A percentile compares a stretch with the other conserved stretches of the same genome.
Evolutionary conservation across 2,888 invertebrate genomes (phyloP).

Genomic region (Eilema depressum): DNA sequence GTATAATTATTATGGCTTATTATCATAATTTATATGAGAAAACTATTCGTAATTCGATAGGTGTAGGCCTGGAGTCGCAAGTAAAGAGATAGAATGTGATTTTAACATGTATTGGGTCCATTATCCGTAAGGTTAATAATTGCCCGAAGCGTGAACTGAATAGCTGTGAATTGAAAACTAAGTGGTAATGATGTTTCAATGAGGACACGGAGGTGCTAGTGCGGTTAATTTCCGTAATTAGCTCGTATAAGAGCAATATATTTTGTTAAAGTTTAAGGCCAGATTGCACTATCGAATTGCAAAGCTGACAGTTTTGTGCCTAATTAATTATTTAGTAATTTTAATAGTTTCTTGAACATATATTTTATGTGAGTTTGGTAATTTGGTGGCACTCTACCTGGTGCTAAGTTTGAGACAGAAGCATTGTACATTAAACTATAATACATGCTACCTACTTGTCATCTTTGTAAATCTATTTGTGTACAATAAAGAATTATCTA

Average conservation of each 20-base stretch:
- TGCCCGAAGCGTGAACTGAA: constrained; percentile 12
- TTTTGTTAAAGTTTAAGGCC: background rate
- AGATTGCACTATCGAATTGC: background rate
- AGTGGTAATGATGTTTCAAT: constrained; percentile 20
- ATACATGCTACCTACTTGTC: too few species aligned
- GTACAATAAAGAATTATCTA: too few species aligned
- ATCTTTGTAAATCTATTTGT: too few species aligned
- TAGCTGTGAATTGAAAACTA: background rate
- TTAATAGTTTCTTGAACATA: background rate
- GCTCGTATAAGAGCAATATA: constrained; percentile 1
- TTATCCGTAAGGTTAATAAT: constrained; percentile 25
- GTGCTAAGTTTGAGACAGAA: background rate
- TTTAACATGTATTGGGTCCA: constrained; percentile 1
- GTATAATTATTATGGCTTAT: background rate
- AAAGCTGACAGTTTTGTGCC: background rate
- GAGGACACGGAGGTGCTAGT: constrained; percentile 11
- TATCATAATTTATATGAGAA: constrained; percentile 5
- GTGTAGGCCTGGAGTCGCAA: background rate
- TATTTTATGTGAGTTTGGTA: background rate
- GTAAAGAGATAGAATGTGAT: constrained; percentile 12
- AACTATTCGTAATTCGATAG: constrained; percentile 12
- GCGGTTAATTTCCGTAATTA: constrained; percentile 2
- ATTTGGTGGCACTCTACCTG: background rate
- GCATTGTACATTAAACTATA: too few species aligned
- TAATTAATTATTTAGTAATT: background rate